Conservation (phyloP, 2,888 invertebrate species). For the Heliconius charithonia region DNA sequence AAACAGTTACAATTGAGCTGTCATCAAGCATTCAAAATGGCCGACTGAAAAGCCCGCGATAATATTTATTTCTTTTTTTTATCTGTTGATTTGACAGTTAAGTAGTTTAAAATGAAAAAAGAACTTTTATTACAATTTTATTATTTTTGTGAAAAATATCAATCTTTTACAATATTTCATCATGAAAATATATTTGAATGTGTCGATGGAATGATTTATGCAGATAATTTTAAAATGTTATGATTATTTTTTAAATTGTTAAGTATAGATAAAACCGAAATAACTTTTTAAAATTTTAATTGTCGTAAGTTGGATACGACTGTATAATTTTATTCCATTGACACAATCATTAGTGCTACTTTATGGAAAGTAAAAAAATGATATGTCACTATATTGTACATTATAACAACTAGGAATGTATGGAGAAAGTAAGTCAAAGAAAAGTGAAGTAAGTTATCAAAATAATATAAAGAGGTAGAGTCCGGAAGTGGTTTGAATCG, state of each 20-base stretch:
- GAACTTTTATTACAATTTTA: conserved; percentile 22
- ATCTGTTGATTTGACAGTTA: conserved; percentile 33
- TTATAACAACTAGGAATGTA: conserved; percentile 56
- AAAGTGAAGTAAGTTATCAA: conserved; percentile 42
- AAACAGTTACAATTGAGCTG: conserved; percentile 55
- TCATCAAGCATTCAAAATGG: conserved; percentile 54
- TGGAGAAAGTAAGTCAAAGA: conserved; percentile 6
- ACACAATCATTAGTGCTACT: conserved; percentile 35
- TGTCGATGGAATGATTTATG: conserved; percentile 38
- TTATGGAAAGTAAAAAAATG: conserved; percentile 52
- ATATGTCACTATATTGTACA: conserved; percentile 75
- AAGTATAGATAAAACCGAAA: neutral
- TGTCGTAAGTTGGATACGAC: neutral
- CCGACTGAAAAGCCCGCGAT: conserved; percentile 56
- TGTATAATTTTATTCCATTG: conserved; percentile 15
- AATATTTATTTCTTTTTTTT: conserved; percentile 30
- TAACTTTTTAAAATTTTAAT: neutral
- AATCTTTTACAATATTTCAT: conserved; percentile 52
- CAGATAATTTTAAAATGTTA: neutral
- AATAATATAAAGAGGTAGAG: conserved; percentile 57
- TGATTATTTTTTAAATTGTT: neutral
- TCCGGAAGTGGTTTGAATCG: conserved; percentile 50
- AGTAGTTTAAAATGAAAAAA: conserved; percentile 15
- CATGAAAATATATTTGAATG: conserved; percentile 69
- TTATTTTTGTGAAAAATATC: conserved; percentile 43